Conservation (phyloP, 2,113 vertebrate species). For the Guaruba guarouba region DNA sequence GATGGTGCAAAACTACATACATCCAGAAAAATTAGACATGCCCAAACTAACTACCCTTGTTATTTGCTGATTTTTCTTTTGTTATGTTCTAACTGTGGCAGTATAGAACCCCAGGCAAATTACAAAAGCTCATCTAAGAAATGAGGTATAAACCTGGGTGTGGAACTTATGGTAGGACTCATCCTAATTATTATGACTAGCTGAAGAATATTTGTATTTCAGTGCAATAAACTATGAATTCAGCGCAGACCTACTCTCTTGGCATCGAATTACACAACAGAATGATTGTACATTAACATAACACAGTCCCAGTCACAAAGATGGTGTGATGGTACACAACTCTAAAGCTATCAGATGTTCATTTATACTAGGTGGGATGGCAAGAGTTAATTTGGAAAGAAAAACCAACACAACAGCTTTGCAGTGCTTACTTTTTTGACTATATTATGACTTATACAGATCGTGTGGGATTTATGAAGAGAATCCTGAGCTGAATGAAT, state of each 20-base stretch:
- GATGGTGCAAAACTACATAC: not conserved
- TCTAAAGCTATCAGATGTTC: not conserved
- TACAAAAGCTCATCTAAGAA: not conserved
- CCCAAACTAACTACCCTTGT: not conserved
- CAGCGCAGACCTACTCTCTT: not conserved
- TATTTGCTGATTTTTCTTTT: not conserved
- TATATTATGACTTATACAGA: not conserved
- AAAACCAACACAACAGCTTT: not conserved
- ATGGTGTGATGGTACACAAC: not conserved
- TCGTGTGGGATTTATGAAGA: not conserved
- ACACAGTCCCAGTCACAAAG: not conserved
- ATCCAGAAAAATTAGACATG: not conserved
- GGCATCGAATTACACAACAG: not conserved
- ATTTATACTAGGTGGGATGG: not conserved
- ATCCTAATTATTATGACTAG: not conserved
- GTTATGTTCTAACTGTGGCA: not conserved
- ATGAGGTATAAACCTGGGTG: not conserved
- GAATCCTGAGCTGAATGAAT: not conserved
- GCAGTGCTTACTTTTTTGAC: not conserved
- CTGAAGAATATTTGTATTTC: not conserved
- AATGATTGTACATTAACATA: not conserved
- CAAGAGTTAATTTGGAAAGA: not conserved
- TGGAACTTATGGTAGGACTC: not conserved
- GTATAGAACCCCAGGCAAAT: not conserved
- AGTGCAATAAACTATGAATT: not conserved